These are phyloP conservation scores for Cnemophilus loriae DNA, from an alignment of 2,113 vertebrate genomes.

Conservation along the genomic window DNA sequence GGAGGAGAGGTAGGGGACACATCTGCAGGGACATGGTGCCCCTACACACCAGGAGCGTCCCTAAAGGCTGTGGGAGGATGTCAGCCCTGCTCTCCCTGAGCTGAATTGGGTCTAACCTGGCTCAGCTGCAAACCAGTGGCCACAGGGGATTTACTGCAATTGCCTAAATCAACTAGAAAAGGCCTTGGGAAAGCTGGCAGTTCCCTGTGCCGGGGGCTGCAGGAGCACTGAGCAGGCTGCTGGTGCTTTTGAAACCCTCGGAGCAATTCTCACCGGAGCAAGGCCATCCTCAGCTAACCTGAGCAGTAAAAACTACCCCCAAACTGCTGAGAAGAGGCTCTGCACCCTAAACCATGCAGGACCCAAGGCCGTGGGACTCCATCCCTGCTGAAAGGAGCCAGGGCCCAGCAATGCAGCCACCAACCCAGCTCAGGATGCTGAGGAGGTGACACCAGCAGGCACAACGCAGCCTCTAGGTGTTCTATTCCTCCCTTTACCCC, in stretches of 20 bases:
- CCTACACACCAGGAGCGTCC: background rate
- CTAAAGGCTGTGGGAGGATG: background rate
- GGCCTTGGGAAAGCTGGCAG: background rate
- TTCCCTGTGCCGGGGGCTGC: rapidly evolving
- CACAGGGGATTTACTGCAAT: background rate
- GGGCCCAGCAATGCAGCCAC: background rate
- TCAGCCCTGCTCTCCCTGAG: background rate
- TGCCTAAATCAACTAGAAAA: background rate
- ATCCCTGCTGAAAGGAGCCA: background rate
- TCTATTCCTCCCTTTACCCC: background rate
- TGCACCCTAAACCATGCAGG: background rate
- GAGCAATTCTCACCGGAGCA: background rate
- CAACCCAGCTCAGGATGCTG: rapidly evolving
- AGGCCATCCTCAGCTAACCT: background rate
- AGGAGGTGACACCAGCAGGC: rapidly evolving
- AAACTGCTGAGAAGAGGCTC: background rate
- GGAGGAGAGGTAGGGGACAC: background rate
- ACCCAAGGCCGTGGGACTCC: background rate
- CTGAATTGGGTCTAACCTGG: background rate
- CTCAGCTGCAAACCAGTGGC: background rate
- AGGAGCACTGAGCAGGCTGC: background rate
- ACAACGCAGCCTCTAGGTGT: rapidly evolving
- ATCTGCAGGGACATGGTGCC: rapidly evolving
- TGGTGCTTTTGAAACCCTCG: background rate
- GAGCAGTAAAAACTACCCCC: background rate